phyloP scores from a whole-genome alignment of 1,140 invertebrate species.

The Pseudomyrmex cubaensis region DNA sequence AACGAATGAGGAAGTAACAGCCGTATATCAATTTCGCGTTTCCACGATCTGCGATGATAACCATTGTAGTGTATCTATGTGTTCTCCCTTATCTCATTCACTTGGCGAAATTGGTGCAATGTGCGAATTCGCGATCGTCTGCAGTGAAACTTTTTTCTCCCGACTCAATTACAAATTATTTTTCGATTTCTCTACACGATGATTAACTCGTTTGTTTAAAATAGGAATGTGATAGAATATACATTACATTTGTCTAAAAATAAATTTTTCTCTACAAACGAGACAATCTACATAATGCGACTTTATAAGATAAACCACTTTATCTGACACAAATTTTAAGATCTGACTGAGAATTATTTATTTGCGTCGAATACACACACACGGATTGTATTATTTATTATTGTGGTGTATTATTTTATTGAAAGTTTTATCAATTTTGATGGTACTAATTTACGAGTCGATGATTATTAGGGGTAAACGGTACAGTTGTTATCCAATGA shows the following conservation, averaged over 20 bases:
- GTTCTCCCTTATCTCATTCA: conserved; percentile 38
- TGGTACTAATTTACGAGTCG: background rate
- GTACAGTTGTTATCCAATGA: no score
- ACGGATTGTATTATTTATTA: background rate
- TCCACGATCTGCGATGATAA: conserved; percentile 44
- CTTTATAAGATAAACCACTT: conserved; percentile 12
- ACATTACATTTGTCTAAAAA: background rate
- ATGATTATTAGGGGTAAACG: background rate
- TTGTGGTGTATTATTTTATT: background rate
- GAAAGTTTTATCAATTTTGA: background rate
- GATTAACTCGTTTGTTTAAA: background rate
- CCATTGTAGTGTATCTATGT: background rate
- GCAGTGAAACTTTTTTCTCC: background rate
- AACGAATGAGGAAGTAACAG: conserved; percentile 50
- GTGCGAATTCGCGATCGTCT: conserved; percentile 1
- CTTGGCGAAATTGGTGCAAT: background rate
- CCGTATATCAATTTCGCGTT: conserved; percentile 53
- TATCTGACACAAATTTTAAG: background rate
- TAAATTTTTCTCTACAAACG: conserved; percentile 5
- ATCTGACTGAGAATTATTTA: background rate
- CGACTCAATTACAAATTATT: background rate
- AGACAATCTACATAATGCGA: conserved; percentile 17
- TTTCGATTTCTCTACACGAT: background rate
- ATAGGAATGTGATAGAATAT: background rate
- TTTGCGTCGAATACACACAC: background rate